Evolutionary conservation across 2,888 invertebrate species (phyloP).

Genomic region (Aphrophora alni): DNA sequence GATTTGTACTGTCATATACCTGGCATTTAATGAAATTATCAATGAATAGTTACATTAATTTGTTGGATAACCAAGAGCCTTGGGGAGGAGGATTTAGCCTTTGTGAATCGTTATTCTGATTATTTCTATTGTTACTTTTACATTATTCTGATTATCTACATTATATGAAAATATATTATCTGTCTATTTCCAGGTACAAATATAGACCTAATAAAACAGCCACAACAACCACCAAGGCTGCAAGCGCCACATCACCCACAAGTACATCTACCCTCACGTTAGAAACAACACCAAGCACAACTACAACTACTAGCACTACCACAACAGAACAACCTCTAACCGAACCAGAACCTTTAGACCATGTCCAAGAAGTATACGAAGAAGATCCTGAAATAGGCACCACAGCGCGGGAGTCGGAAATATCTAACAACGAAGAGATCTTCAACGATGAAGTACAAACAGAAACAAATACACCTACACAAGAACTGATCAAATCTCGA

Average conservation of each 20-base stretch:
- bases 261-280: neutral
- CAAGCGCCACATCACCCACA: neutral
- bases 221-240: neutral
- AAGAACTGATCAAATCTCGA: neutral
- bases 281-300: conserved; percentile 12
- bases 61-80: too few relatives aligned
- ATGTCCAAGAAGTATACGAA: neutral
- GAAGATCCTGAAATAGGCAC: neutral
- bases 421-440: neutral
- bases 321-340: neutral
- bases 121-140: too few relatives aligned
- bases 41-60: too few relatives aligned
- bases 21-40: too few relatives aligned
- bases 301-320: conserved; percentile 22
- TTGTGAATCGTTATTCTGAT: too few relatives aligned
- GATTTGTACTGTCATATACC: too few relatives aligned
- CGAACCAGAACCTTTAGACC: neutral
- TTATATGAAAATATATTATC: too few relatives aligned
- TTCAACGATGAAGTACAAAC: neutral
- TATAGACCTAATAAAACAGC: neutral
- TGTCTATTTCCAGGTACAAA: neutral
- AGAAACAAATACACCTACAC: neutral
- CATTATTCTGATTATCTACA: too few relatives aligned
- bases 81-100: too few relatives aligned
- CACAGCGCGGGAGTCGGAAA: neutral